A percentile compares a stretch with the other conserved stretches of the same genome.
phyloP scores from a whole-genome alignment of 2,113 vertebrate genomes.

The Perognathus longimembris region DNA sequence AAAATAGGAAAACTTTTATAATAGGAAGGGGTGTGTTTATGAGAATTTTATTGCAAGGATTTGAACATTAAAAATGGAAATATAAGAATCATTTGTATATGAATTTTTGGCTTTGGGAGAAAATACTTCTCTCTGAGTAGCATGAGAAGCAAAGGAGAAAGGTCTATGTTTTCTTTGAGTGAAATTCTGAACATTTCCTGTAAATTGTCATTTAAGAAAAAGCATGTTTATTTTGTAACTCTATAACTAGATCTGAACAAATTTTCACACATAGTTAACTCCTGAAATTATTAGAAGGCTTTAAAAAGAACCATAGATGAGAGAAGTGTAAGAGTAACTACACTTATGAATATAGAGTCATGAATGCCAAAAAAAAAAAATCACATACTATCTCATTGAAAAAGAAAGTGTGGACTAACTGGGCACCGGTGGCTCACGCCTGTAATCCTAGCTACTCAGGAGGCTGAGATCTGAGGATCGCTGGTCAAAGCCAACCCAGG shows the following conservation, averaged over 20 bases:
- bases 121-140: neutral
- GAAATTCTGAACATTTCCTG: constrained; percentile 15
- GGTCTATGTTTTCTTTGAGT: neutral
- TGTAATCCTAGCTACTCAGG: too few species aligned
- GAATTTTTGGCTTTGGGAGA: neutral
- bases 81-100: constrained; percentile 36
- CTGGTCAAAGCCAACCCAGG: too few species aligned
- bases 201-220: constrained; percentile 8
- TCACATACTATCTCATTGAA: neutral
- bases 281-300: neutral
- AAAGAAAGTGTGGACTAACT: constrained; percentile 11
- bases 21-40: constrained; percentile 27
- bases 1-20: constrained; percentile 57
- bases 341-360: neutral
- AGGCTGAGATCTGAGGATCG: too few species aligned
- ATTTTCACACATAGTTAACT: neutral
- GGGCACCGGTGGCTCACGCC: too few species aligned
- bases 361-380: neutral
- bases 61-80: constrained; percentile 55
- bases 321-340: neutral
- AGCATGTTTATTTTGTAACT: constrained; percentile 19
- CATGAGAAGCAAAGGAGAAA: neutral
- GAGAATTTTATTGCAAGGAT: constrained; percentile 34
- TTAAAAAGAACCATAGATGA: constrained; percentile 54
- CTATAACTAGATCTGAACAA: neutral